phyloP scores from a whole-genome alignment of 2,888 invertebrate species.

The Silvanus unidentatus region DNA sequence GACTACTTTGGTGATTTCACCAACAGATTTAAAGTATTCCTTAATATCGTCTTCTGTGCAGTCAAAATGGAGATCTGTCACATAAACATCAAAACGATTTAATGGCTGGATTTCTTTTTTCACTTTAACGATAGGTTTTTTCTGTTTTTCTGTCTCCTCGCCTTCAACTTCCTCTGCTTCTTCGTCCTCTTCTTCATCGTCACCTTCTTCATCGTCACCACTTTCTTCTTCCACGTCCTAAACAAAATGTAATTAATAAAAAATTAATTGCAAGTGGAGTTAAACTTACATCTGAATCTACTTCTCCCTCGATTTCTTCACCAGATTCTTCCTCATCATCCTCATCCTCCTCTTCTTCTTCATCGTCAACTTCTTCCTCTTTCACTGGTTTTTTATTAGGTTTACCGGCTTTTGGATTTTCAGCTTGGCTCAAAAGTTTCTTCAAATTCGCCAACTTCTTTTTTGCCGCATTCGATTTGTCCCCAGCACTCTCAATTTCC shows the following conservation, averaged over 20 bases:
- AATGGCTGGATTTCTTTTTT: no score
- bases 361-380: slow-evolving; percentile 3
- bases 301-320: no score
- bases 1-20: no score
- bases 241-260: not conserved
- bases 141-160: not conserved
- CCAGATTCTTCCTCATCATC: slow-evolving; percentile 12
- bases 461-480: slow-evolving; percentile 26
- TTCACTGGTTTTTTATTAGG: slow-evolving; percentile 5
- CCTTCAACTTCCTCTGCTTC: slow-evolving; percentile 1
- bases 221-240: slow-evolving; percentile 7
- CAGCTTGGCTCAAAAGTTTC: slow-evolving; percentile 13
- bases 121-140: no score
- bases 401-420: not conserved
- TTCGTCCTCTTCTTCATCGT: slow-evolving; percentile 12
- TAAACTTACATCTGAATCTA: slow-evolving; percentile 13
- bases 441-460: slow-evolving; percentile 20
- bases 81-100: no score
- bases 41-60: no score
- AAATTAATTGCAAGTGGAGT: not conserved
- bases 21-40: no score
- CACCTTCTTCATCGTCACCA: slow-evolving; percentile 6
- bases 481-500: slow-evolving; percentile 14
- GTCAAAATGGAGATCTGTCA: no score
- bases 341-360: slow-evolving; percentile 11